Evolutionary conservation across 2,797 vertebrate species (phyloP).

Genomic region (Eidolon dupreanum): DNA sequence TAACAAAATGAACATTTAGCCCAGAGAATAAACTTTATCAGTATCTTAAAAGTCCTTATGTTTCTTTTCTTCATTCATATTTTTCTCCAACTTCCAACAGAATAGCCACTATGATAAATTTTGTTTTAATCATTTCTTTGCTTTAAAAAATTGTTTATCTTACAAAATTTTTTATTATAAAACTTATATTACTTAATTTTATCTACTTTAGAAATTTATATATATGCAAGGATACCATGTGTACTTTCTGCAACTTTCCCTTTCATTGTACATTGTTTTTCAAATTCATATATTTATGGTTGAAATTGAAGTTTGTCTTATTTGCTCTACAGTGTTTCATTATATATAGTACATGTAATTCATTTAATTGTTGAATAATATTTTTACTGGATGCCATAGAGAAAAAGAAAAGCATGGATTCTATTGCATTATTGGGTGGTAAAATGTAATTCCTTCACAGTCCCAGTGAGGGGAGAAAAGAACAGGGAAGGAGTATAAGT

Average conservation of each 20-base stretch:
- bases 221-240: not conserved
- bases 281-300: not conserved
- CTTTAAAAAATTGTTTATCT: not conserved
- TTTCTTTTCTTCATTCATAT: not conserved
- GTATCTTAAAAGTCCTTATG: not conserved
- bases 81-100: accelerated
- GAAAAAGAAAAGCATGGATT: not conserved
- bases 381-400: not conserved
- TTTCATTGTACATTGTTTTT: not conserved
- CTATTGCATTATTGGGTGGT: not conserved
- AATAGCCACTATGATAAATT: not conserved
- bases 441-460: not conserved
- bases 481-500: not conserved
- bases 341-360: not conserved
- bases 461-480: not conserved
- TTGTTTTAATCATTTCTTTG: not conserved
- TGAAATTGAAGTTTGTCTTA: not conserved
- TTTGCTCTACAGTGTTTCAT: not conserved
- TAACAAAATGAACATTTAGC: not conserved
- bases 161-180: not conserved
- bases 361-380: not conserved
- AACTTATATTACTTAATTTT: not conserved
- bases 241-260: not conserved
- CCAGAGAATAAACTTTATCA: not conserved
- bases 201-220: not conserved